Evolutionary conservation across 2,797 vertebrate species (phyloP).

Genomic region (Scyliorhinus canicula): DNA sequence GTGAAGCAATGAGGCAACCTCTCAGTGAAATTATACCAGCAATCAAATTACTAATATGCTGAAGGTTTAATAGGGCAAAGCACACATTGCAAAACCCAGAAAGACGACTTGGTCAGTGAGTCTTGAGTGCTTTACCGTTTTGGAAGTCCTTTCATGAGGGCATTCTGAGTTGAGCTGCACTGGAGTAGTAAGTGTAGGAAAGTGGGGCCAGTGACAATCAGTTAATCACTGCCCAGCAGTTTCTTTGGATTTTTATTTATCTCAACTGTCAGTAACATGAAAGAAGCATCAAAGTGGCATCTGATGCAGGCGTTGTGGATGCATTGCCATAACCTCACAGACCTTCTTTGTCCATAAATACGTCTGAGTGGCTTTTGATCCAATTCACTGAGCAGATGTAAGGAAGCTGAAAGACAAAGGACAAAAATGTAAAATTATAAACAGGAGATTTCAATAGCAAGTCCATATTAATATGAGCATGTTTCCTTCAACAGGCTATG

Average conservation of each 20-base stretch:
- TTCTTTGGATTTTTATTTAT: slow-evolving; percentile 12
- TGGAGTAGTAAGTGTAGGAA: background rate
- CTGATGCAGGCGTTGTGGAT: background rate
- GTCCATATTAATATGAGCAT: background rate
- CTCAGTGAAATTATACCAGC: background rate
- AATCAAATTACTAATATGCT: background rate
- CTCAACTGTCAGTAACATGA: background rate
- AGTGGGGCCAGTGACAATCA: background rate
- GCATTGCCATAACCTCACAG: background rate
- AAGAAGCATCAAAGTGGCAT: background rate
- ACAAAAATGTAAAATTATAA: slow-evolving; percentile 9
- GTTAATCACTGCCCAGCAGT: background rate
- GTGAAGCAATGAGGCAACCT: background rate
- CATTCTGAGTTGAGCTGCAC: background rate
- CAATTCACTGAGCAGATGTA: background rate
- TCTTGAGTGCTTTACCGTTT: background rate
- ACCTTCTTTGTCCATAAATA: background rate
- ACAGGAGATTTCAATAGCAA: background rate
- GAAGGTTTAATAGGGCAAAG: background rate
- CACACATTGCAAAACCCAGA: background rate
- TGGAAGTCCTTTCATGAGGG: background rate
- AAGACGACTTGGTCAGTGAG: background rate
- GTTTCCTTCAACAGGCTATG: background rate
- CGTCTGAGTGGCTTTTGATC: background rate
- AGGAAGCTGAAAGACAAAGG: background rate